A percentile compares a stretch with the other conserved stretches of the same genome.
phyloP scores from a whole-genome alignment of 2,797 vertebrate species.

The Notoglanidium macrostoma region DNA sequence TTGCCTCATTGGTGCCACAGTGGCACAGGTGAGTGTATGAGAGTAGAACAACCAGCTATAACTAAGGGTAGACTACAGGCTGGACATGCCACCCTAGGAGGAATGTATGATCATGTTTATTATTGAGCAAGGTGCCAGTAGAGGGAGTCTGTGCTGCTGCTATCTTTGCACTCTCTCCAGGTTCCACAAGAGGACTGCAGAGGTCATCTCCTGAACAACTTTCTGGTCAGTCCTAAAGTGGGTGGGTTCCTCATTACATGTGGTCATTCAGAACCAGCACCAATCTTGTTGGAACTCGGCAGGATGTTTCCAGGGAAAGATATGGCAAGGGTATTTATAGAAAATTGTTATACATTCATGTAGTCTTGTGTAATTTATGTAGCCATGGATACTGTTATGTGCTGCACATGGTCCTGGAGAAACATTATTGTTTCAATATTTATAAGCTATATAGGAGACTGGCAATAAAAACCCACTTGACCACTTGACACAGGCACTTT shows the following conservation, averaged over 20 bases:
- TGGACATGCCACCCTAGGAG: not conserved
- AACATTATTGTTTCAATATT: not conserved
- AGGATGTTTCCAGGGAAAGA: not conserved
- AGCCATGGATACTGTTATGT: not conserved
- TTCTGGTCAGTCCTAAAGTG: not conserved
- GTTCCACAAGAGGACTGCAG: not conserved
- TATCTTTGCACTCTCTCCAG: not conserved
- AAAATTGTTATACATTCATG: not conserved
- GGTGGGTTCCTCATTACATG: not conserved
- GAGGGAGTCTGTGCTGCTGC: not conserved
- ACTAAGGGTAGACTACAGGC: not conserved
- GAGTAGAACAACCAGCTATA: not conserved
- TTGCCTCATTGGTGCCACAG: not conserved
- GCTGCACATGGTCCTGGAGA: not conserved
- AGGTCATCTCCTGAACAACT: not conserved
- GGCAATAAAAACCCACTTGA: not conserved
- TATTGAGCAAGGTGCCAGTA: not conserved
- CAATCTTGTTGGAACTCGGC: not conserved
- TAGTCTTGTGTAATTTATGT: not conserved
- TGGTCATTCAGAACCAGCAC: not conserved
- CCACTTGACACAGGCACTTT: not conserved
- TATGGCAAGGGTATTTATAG: not conserved
- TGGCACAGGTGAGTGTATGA: not conserved
- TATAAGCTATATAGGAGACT: not conserved
- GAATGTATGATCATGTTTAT: not conserved